Evolutionary conservation across 2,113 vertebrate genomes (phyloP).

Genomic region (Rhinolophus sinicus): DNA sequence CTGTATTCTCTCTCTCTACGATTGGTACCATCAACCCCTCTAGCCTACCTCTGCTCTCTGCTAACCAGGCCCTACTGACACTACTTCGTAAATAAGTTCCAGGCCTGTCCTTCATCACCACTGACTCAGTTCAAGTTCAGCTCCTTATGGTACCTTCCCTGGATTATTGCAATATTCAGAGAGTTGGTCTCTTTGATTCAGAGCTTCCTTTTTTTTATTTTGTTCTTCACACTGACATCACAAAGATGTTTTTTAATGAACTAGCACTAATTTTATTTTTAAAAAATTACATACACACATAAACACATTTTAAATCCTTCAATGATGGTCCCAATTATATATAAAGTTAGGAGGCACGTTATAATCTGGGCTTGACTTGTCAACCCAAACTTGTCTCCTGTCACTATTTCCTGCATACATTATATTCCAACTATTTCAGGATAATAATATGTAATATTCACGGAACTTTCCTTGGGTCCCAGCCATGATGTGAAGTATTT

Average conservation of each 20-base stretch:
- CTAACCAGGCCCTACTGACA: not conserved
- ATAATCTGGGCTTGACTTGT: constrained; percentile 2
- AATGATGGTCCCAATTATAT: not conserved
- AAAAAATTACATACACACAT: not conserved
- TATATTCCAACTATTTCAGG: not conserved
- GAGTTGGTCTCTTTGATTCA: constrained; percentile 4
- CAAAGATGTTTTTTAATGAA: constrained; percentile 29
- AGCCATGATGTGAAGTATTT: not conserved
- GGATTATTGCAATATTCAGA: not conserved
- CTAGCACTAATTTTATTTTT: not conserved
- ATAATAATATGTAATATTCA: not conserved
- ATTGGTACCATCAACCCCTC: not conserved
- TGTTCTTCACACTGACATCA: constrained; percentile 17
- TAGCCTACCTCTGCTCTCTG: not conserved
- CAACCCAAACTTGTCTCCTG: not conserved
- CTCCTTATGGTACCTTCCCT: not conserved
- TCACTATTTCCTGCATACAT: not conserved
- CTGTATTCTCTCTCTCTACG: not conserved
- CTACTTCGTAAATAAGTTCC: not conserved
- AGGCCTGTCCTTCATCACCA: not conserved
- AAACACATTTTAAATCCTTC: not conserved
- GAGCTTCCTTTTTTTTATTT: not conserved
- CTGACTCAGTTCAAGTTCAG: not conserved
- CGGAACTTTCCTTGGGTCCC: not conserved
- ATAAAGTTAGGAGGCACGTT: not conserved